Evolutionary conservation across 2,888 invertebrate genomes (phyloP), one percentile per base, ranked within the genome.

Genomic region (Petrophora chlorosata): DNA sequence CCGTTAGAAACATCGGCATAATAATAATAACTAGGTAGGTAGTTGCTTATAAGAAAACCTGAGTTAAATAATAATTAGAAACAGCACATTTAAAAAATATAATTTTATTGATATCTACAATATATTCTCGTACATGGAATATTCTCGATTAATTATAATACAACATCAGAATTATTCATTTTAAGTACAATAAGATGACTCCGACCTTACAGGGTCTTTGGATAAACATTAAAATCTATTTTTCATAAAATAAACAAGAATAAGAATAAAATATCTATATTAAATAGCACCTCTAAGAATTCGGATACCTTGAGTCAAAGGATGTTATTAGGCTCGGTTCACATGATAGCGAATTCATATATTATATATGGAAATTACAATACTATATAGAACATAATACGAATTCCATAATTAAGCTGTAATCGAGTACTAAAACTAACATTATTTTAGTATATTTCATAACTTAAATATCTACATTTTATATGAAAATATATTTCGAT

Each of bases 81-180:
- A 47, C 35, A 46, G 32, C 7, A 19, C 23, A 36, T 54, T 59
- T 65, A 59, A 70, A 80, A 85, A 83, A 80, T 82, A 79, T 73
- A 79, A 68, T 74, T 88, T 85, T 85, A 84, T 84, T 81, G 74
- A 70, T 88, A 88, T 87, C 85, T 89, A 88, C 86, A 87, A 78
- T 84, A 82, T 76, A 79, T 78, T 78, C 69, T 77, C 72, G 74
- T 81, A 82, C 73, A 81, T 79, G 65, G 73, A 70, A 73, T 80
- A 71, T 73, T 69, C 66, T 64, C 53, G 59, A 79, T 77, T 80
- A 79, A 82, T 81, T 85, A 84, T 80, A 77, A 83, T 85, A 85
- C 79, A 85, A 79, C 73, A 81, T 72, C 71, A 69, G 76, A 72
- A 79, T 78, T 81, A 62, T 64, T 59, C 59, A 76, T 67, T 70